Conservation (phyloP, 2,797 vertebrate species). For the Lagodon rhomboides region DNA sequence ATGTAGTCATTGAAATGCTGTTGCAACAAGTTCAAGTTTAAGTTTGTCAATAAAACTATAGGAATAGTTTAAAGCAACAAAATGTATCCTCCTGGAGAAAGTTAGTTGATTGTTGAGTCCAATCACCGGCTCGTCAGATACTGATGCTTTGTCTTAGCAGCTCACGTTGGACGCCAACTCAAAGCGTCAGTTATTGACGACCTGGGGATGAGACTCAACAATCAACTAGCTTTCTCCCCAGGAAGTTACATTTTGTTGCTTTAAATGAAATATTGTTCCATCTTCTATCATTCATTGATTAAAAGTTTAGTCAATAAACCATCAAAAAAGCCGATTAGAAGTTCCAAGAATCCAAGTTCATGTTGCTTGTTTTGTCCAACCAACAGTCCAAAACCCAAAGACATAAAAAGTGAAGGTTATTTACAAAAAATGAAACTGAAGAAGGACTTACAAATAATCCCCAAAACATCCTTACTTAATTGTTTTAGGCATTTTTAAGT, state of each 20-base stretch:
- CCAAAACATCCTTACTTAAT: not conserved
- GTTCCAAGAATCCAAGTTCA: not conserved
- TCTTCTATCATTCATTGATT: not conserved
- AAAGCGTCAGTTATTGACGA: too few species aligned
- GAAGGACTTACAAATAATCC: not conserved
- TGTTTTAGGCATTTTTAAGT: not conserved
- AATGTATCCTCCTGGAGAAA: not conserved
- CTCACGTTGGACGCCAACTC: too few species aligned
- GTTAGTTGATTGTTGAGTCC: too few species aligned
- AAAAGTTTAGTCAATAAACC: not conserved
- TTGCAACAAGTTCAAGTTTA: not conserved
- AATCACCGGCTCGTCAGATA: too few species aligned
- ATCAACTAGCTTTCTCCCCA: too few species aligned
- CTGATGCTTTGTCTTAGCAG: too few species aligned
- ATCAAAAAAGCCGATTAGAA: not conserved
- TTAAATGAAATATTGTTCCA: too few species aligned
- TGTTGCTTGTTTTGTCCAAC: not conserved
- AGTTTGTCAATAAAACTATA: not conserved
- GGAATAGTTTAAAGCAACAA: not conserved
- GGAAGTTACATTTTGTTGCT: too few species aligned
- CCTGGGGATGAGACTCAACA: too few species aligned
- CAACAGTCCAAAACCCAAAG: not conserved
- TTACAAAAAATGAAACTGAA: not conserved
- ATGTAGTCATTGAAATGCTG: not conserved
- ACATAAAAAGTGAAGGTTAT: not conserved